Conservation (phyloP, 2,113 vertebrate genomes). For the Cyprinodon tularosa region DNA sequence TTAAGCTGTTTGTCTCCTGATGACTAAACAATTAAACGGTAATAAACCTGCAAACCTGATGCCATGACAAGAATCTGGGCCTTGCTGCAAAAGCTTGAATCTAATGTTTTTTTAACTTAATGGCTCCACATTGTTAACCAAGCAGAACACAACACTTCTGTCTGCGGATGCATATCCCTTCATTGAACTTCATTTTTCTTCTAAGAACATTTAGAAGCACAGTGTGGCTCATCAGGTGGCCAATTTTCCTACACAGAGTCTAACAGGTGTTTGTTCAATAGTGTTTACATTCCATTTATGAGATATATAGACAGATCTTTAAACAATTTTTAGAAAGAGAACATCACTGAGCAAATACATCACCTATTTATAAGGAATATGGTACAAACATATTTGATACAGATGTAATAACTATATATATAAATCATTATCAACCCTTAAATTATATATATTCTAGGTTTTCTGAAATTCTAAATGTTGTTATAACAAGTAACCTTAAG, state of each 20-base stretch:
- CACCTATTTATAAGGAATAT: not conserved
- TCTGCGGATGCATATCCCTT: constrained; percentile 1
- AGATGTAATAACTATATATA: not conserved
- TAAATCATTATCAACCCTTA: not conserved
- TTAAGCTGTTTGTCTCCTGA: constrained; percentile 17
- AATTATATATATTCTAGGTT: not conserved
- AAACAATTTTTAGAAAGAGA: not conserved
- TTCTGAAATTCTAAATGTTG: constrained; percentile 5
- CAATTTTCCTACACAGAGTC: constrained; percentile 50
- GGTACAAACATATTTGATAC: not conserved
- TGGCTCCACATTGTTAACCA: constrained; percentile 9
- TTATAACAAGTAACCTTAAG: too few relatives aligned
- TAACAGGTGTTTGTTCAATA: constrained; percentile 20
- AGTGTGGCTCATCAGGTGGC: constrained; percentile 37
- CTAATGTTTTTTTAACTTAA: constrained; percentile 16
- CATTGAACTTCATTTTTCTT: not conserved
- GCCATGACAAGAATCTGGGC: not conserved
- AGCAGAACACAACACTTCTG: constrained; percentile 9
- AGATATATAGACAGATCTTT: not conserved
- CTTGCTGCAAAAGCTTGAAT: constrained; percentile 12
- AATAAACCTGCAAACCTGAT: constrained; percentile 28
- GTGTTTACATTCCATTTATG: not conserved
- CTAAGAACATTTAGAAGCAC: constrained; percentile 3
- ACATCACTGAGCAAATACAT: not conserved
- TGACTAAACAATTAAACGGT: constrained; percentile 23